Evolutionary conservation across 2,888 invertebrate species (phyloP).

Genomic region (Onchidella celtica): DNA sequence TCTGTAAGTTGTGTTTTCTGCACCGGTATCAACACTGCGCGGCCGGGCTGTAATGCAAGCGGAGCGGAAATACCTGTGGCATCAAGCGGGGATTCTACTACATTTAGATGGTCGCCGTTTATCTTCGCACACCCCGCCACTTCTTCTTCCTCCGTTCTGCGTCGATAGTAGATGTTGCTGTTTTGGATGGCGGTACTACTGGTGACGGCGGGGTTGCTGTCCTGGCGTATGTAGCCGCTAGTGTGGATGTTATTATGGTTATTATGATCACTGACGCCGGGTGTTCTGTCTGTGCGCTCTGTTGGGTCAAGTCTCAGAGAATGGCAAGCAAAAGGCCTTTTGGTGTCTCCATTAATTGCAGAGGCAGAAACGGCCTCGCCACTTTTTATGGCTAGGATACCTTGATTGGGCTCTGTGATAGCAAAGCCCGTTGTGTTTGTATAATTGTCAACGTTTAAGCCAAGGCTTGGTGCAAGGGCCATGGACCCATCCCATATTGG

Average conservation of each 20-base stretch:
- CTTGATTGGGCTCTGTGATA: not conserved
- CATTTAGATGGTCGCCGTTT: not conserved
- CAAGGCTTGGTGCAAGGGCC: not conserved
- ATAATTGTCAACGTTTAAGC: not conserved
- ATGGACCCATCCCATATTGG: not conserved
- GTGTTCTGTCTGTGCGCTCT: not conserved
- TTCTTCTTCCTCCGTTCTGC: not conserved
- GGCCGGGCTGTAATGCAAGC: not conserved
- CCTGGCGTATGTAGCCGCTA: not conserved
- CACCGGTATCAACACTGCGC: not conserved
- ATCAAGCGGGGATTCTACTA: not conserved
- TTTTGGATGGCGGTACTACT: not conserved
- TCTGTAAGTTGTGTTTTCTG: not conserved
- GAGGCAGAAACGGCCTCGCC: not conserved
- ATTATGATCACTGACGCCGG: not conserved
- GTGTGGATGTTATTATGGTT: not conserved
- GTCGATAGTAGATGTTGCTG: too few species aligned
- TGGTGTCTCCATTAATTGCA: not conserved
- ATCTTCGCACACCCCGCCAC: not conserved
- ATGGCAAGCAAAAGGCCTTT: not conserved
- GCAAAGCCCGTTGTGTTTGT: not conserved
- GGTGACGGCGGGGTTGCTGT: not conserved
- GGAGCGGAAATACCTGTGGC: slow-evolving; percentile 37
- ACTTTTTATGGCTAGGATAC: not conserved
- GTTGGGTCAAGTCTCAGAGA: not conserved